Evolutionary conservation across 1,140 invertebrate species (phyloP).

Genomic region (Drosophila aff.): DNA sequence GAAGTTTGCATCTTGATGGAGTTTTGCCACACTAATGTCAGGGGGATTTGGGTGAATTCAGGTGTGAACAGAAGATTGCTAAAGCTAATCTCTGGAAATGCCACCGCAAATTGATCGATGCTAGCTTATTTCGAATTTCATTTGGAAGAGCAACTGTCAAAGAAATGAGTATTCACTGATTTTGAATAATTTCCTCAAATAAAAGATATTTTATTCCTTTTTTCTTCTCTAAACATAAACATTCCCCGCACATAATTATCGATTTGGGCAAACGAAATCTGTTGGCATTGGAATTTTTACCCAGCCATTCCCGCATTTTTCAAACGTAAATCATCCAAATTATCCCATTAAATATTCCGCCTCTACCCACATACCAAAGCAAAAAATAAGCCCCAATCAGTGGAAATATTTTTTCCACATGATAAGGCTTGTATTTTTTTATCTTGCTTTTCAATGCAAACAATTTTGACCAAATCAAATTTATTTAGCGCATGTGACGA

Average conservation of each 20-base stretch:
- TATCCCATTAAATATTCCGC: conserved; percentile 41
- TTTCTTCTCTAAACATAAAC: not conserved
- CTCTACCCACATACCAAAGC: not conserved
- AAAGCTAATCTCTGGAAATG: not conserved
- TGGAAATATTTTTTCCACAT: conserved; percentile 28
- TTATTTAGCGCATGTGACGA: conserved; percentile 50
- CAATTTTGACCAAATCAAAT: conserved; percentile 68
- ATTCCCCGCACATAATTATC: conserved; percentile 8
- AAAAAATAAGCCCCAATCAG: conserved; percentile 37
- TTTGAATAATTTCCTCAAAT: not conserved
- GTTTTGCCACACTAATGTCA: conserved; percentile 1
- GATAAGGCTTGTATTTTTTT: conserved; percentile 13
- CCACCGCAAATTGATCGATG: conserved; percentile 4
- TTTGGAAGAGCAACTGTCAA: not conserved
- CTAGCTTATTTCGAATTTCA: not conserved
- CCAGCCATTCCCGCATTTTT: not conserved
- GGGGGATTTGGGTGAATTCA: conserved; percentile 9
- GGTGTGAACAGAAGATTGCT: conserved; percentile 15
- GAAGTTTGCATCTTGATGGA: conserved; percentile 35
- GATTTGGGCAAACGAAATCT: not conserved
- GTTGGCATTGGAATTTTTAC: conserved; percentile 1
- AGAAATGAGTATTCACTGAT: conserved; percentile 1
- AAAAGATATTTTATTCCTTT: not conserved
- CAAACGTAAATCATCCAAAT: conserved; percentile 39
- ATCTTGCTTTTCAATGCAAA: conserved; percentile 28